These are phyloP conservation scores for Micropoecilia bifurca DNA, from an alignment of 2,797 vertebrate species.

Conservation along the genomic window DNA sequence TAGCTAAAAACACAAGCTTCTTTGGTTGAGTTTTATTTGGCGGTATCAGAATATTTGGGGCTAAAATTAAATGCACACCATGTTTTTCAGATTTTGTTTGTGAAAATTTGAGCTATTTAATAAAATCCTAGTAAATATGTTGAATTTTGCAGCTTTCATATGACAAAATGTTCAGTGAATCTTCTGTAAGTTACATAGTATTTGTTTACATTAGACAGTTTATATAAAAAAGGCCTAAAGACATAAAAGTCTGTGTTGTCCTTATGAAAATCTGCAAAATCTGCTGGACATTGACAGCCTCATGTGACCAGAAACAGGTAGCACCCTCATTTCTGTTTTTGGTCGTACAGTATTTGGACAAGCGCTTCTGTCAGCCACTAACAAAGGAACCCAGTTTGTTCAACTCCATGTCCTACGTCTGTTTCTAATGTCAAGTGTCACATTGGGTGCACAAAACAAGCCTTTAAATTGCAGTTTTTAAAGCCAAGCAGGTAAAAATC, in stretches of 20 bases:
- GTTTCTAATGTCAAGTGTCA: background rate
- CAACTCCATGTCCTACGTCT: background rate
- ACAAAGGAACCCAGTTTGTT: constrained; percentile 23
- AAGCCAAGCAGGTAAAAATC: constrained; percentile 32
- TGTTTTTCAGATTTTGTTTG: background rate
- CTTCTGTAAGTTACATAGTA: background rate
- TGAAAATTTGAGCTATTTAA: background rate
- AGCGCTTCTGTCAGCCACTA: constrained; percentile 25
- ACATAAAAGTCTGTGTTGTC: background rate
- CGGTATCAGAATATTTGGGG: background rate
- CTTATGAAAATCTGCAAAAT: constrained; percentile 30
- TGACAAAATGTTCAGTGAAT: background rate
- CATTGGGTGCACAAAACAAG: background rate
- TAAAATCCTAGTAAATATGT: background rate
- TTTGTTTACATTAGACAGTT: background rate
- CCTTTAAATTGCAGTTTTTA: constrained; percentile 5
- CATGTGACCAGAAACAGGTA: constrained; percentile 67
- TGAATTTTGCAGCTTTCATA: background rate
- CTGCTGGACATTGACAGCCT: constrained; percentile 38
- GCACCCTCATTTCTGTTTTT: constrained; percentile 67
- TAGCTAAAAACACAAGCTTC: background rate
- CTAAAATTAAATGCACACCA: background rate
- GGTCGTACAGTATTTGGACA: constrained; percentile 51
- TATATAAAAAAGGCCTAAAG: background rate
- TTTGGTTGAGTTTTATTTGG: background rate